Evolutionary conservation across 2,113 vertebrate species (phyloP), one percentile per base, ranked within the genome.

Genomic region (Alethe diademata): DNA sequence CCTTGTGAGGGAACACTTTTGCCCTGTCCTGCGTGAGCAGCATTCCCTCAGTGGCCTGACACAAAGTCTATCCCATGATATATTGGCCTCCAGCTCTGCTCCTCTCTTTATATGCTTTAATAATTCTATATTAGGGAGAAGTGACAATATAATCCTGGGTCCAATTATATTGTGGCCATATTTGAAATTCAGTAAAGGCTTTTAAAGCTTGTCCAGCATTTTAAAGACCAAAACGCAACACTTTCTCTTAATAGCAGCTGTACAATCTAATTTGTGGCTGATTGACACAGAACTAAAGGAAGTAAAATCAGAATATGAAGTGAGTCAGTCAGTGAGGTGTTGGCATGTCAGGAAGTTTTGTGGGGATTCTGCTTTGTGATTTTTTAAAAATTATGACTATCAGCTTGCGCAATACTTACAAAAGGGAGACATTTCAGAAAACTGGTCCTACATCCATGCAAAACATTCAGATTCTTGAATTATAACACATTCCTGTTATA

Each of bases 1-100:
- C 8, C 60, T 48, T 26, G 33, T 28, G 62, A 78, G 78, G 56
- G 35, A 58, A 22, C 45, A 14, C 47, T 85, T 74, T 5, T 80
- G 64, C 62, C 80, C 50, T 18, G 14, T 56, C 78, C 66, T 87
- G 28, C 13, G 4, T 1, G 9, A 94, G 76, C 78, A 93, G 25
- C 67, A 8, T 28, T 81, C 86, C 79, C 64, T 43, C 87, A 20
- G 65, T 19, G 22, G 50, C 38, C 65, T 94, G 95, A 95, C 93
- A 95, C 74, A 96, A 95, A 95, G 92, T 92, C 95, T 86, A 94
- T 95, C 31, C 17, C 45, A 23, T 91, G 92, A 96, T 96, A 20
- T 9, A 95, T 90, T 92, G 62, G 58, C 67, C 74, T 88, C 67
- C 83, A 71, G 79, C 57, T 86, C 51, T 74, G 67, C 88, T 92